phyloP scores from a whole-genome alignment of 2,888 invertebrate species.

The Oxystoma pomonae region DNA sequence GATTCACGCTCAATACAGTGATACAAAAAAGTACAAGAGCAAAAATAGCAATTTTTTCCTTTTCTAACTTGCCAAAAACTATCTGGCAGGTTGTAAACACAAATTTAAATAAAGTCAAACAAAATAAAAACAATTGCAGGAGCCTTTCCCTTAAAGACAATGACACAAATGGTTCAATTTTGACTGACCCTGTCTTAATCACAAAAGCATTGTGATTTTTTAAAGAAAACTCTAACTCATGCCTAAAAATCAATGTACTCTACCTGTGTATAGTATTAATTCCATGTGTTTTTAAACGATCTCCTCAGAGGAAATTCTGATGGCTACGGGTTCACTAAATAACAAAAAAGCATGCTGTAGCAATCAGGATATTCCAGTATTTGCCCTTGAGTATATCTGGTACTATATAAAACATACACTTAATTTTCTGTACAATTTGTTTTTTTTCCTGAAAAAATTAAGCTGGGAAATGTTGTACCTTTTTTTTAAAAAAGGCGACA shows the following conservation, averaged over 20 bases:
- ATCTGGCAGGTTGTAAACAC: neutral
- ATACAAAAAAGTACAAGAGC: neutral
- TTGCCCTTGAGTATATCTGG: too few relatives aligned
- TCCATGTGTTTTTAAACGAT: too few relatives aligned
- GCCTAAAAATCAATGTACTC: neutral
- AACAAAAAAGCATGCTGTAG: neutral
- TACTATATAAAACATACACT: too few relatives aligned
- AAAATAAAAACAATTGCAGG: neutral
- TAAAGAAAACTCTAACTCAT: neutral
- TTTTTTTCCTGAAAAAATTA: neutral
- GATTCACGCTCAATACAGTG: too few relatives aligned
- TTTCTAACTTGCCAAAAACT: neutral
- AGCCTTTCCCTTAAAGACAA: neutral
- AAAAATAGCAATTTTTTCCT: neutral
- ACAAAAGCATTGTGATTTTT: neutral
- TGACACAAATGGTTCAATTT: neutral
- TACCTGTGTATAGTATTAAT: too few relatives aligned
- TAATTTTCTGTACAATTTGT: neutral
- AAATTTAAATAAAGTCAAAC: neutral
- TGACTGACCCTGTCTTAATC: neutral
- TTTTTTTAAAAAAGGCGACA: too few relatives aligned
- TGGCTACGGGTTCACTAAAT: neutral
- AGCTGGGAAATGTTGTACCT: neutral
- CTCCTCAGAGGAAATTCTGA: neutral
- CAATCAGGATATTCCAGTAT: too few relatives aligned